Percentiles rank a stretch among this genome's conserved stretches.
Conservation (phyloP, 2,113 vertebrate species). For the Rhinopithecus roxellana region DNA sequence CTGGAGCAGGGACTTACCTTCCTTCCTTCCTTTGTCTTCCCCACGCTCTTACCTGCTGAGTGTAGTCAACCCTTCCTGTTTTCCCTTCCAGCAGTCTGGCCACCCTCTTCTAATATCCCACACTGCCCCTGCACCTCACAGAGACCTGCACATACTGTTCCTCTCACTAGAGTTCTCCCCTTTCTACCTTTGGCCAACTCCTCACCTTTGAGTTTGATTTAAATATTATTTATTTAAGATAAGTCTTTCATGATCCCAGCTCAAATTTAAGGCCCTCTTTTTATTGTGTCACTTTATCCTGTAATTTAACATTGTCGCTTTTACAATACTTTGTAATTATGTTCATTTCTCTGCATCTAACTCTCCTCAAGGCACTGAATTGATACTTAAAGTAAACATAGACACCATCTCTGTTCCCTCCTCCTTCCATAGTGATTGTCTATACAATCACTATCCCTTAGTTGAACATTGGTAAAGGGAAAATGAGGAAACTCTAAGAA, state of each 20-base stretch:
- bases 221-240: neutral
- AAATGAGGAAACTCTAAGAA: neutral
- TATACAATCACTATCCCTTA: neutral
- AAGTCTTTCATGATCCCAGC: too few species aligned
- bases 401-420: neutral
- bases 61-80: neutral
- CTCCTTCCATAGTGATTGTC: fast-evolving
- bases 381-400: neutral
- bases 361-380: neutral
- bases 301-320: neutral
- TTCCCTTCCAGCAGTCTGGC: neutral
- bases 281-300: neutral
- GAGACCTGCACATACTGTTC: too few species aligned
- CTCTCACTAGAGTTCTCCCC: neutral
- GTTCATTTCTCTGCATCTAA: neutral
- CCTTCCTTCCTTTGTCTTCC: too few species aligned
- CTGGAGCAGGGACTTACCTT: too few species aligned
- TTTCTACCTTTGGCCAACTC: neutral
- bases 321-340: fast-evolving
- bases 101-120: neutral
- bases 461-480: neutral
- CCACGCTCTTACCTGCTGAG: neutral
- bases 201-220: neutral
- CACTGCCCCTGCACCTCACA: neutral
- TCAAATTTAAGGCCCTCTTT: neutral